Evolutionary conservation across 2,888 invertebrate genomes (phyloP), one percentile per base, ranked within the genome.

Genomic region (Cerastis rubricosa): DNA sequence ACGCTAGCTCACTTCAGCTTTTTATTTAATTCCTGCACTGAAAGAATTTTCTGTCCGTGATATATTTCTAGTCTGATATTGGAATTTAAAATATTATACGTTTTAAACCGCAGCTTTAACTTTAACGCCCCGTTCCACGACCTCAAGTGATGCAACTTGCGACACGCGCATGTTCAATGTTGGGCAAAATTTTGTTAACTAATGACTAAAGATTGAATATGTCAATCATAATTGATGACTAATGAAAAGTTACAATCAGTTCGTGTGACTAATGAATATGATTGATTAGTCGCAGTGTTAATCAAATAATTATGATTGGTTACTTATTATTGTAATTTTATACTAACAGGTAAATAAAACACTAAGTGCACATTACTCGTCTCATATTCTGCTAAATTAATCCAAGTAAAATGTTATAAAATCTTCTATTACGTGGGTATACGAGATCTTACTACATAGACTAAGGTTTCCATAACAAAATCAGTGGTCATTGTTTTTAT

Each of bases 31-130:
- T 66, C 63, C 47, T 61, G 71, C 35, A 70, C 57, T 64, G 59
- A 80, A 72, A 74, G 63, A 80, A 74, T 74, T 71, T 80, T 75
- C 74, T 67, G 63, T 74, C 63, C 70, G 67, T 75, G 83, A 67
- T 83, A 68, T 69, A 80, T 81, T 74, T 68, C 61, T 72, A 71
- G 68, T 19, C 25, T 29, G 71, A 79, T 54, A 40, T 70, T 57
- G 43, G 11, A 75, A 59, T 82, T 72, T 5, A 73, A 69, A 85
- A 61, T 66, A 49, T 54, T 54, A n/a, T 29, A 59, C n/a, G n/a
- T 70, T 78, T 78, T 17, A 76, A 35, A 45, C 12, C 47, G 35
- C 25, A 29, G 22, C 29, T 43, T 67, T 63, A 40, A 63, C 22
- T 63, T 43, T 43, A 64, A 43, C 43, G 64, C 43, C 64, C 43